These are phyloP conservation scores for Rhabdophis nuchalis DNA, from an alignment of 2,797 vertebrate species.

Conservation along the genomic window DNA sequence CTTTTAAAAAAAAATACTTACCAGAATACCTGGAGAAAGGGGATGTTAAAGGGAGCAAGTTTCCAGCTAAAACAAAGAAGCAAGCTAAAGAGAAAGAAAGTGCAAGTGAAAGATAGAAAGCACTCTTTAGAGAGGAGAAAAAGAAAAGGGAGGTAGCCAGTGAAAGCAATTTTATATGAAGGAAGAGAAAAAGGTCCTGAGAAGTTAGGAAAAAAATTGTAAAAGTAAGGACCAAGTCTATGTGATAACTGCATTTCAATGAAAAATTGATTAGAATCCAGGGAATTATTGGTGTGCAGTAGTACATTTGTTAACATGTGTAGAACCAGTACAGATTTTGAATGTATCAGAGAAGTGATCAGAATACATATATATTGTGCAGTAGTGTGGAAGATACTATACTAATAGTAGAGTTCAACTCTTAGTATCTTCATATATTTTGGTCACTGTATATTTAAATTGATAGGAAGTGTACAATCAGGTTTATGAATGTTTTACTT, in stretches of 20 bases:
- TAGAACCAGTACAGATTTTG: neutral
- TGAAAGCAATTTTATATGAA: slow-evolving; percentile 49
- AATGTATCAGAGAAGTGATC: neutral
- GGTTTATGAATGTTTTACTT: neutral
- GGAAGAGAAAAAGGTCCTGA: slow-evolving; percentile 32
- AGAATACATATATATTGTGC: neutral
- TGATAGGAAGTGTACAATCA: neutral
- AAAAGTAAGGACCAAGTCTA: neutral
- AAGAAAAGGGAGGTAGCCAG: slow-evolving; percentile 37
- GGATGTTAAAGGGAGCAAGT: slow-evolving; percentile 56
- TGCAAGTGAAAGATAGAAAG: slow-evolving; percentile 2
- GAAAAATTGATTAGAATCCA: neutral
- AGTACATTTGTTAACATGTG: neutral
- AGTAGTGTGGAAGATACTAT: neutral
- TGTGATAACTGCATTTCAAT: neutral
- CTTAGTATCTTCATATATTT: neutral
- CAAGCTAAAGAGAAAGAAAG: slow-evolving; percentile 19
- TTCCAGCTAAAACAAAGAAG: slow-evolving; percentile 56
- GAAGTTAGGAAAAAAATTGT: neutral
- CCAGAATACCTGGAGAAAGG: slow-evolving; percentile 21
- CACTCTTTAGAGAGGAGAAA: neutral
- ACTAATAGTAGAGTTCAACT: neutral
- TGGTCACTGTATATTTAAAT: neutral
- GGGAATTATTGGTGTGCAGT: neutral
- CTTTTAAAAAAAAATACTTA: slow-evolving; percentile 45